Conservation (phyloP, 1,140 invertebrate species). For the Brevipalpus yothersi region DNA sequence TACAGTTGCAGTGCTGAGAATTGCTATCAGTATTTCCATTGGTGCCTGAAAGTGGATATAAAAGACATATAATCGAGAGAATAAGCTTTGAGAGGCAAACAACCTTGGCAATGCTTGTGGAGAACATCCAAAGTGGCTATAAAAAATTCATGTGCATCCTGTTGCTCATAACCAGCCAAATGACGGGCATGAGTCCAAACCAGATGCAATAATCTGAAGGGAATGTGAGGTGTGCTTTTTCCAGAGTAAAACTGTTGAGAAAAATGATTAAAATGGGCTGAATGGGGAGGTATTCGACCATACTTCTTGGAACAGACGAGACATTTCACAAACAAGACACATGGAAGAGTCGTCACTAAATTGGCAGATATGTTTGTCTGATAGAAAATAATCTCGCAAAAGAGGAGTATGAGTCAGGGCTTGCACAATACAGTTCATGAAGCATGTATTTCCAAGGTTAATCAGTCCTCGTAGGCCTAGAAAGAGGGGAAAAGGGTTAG, state of each 20-base stretch:
- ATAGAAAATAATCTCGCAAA: conserved; percentile 78
- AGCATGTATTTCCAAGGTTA: conserved; percentile 94
- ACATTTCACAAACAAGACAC: conserved; percentile 83
- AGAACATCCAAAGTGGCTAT: conserved; percentile 78
- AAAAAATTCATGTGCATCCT: conserved; percentile 97
- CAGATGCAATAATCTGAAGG: conserved; percentile 65
- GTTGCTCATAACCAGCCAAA: conserved; percentile 85
- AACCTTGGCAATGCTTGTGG: conserved; percentile 45
- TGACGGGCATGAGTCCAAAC: conserved; percentile 91
- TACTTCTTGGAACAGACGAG: conserved; percentile 30
- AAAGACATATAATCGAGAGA: background rate
- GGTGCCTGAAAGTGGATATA: conserved; percentile 15
- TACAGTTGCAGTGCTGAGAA: conserved; percentile 64
- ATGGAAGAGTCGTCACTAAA: conserved; percentile 24
- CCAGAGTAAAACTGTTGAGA: conserved; percentile 82
- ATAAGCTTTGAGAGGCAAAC: background rate
- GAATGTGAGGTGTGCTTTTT: conserved; percentile 53
- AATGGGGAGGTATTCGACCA: background rate
- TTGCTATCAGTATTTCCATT: conserved; percentile 21
- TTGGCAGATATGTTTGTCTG: conserved; percentile 65
- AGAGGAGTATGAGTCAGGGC: conserved; percentile 80
- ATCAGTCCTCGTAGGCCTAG: conserved; percentile 59
- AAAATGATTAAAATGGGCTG: conserved; percentile 13
- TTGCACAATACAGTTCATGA: conserved; percentile 95
- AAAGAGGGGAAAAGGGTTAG: background rate